These are phyloP conservation scores for Propithecus perrieri DNA, from an alignment of 2,797 vertebrate genomes.

Conservation along the genomic window DNA sequence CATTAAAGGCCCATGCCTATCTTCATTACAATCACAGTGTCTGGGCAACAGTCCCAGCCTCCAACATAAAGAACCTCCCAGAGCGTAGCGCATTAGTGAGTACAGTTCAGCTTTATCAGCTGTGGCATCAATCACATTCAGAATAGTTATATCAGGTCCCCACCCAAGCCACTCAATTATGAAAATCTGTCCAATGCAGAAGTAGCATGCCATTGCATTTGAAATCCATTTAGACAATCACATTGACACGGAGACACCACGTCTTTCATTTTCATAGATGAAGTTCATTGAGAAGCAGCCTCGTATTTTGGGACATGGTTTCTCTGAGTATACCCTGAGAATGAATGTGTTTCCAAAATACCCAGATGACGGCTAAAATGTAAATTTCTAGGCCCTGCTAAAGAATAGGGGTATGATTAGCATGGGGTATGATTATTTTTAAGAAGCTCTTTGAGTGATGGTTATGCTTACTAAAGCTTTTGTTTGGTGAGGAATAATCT, in stretches of 20 bases:
- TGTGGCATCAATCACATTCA: slow-evolving; percentile 31
- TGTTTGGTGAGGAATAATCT: not conserved
- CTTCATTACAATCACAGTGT: not conserved
- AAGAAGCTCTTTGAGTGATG: not conserved
- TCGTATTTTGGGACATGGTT: not conserved
- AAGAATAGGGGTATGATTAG: not conserved
- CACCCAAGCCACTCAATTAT: slow-evolving; percentile 52
- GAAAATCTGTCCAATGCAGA: slow-evolving; percentile 4
- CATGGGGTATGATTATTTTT: not conserved
- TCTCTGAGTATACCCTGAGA: not conserved
- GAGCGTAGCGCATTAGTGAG: not conserved
- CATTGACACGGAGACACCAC: not conserved
- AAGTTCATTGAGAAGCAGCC: not conserved
- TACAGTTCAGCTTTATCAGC: slow-evolving; percentile 15
- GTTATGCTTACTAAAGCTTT: not conserved
- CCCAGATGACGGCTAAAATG: not conserved
- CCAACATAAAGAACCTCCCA: slow-evolving; percentile 46
- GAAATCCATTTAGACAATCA: not conserved
- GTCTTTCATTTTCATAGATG: not conserved
- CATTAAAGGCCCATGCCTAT: slow-evolving; percentile 39
- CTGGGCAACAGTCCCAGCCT: slow-evolving; percentile 63
- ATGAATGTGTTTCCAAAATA: not conserved
- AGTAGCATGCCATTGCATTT: not conserved
- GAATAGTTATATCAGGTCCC: slow-evolving; percentile 22
- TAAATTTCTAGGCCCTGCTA: not conserved